These are phyloP conservation scores for Emydoidea blandingii DNA, from an alignment of 2,797 vertebrate species.

Conservation along the genomic window DNA sequence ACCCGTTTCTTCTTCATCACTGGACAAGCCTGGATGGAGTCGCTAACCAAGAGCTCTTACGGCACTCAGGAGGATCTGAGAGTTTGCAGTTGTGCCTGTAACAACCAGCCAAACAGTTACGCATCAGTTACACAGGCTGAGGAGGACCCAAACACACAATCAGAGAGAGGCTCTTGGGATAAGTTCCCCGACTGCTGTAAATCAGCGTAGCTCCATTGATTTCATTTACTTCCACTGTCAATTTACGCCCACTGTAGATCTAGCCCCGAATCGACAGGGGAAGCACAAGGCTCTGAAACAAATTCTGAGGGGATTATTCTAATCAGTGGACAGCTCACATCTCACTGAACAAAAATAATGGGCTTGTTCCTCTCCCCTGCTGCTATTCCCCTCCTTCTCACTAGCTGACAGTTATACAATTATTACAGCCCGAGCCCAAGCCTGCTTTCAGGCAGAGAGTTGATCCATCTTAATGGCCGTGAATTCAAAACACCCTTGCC, in stretches of 20 bases:
- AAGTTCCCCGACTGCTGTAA: not conserved
- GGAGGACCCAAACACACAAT: too few relatives aligned
- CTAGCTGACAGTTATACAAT: not conserved
- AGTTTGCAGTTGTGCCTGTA: too few relatives aligned
- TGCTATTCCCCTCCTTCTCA: fast-evolving
- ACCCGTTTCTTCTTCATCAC: not conserved
- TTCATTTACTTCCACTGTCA: fast-evolving
- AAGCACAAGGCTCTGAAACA: not conserved
- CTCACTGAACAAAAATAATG: not conserved
- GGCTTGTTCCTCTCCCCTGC: not conserved
- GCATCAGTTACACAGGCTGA: too few relatives aligned
- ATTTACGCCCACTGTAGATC: not conserved
- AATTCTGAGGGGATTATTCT: fast-evolving
- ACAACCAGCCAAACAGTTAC: too few relatives aligned
- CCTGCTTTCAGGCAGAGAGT: not conserved
- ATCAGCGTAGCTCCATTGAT: not conserved
- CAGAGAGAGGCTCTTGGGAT: not conserved
- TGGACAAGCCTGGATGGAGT: not conserved
- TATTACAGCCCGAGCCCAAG: not conserved
- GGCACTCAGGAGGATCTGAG: too few relatives aligned
- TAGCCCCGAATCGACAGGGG: not conserved
- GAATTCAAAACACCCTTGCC: not conserved
- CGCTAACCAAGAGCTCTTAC: not conserved
- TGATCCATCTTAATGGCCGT: not conserved
- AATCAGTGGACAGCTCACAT: not conserved